Evolutionary conservation across 2,888 invertebrate genomes (phyloP), one percentile per base, ranked within the genome.

Genomic region (Drosophila tanythrix): DNA sequence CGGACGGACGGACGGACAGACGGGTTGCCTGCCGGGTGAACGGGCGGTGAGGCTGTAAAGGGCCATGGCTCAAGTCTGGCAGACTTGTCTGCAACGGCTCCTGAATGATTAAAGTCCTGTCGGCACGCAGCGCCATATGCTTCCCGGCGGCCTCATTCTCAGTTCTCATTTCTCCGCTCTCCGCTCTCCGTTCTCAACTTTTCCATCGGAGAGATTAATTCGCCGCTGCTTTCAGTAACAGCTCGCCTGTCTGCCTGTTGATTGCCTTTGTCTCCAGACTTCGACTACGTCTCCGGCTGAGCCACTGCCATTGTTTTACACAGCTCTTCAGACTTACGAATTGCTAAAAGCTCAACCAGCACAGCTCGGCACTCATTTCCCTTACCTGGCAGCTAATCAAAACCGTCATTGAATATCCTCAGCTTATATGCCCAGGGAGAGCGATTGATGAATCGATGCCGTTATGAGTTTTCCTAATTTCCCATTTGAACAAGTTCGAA

Each of bases 21-120:
- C 21, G 18, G 40, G 36, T 7, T 38, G 36, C 15, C 38, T 7
- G 13, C 7, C n/a, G 31, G 35, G 15, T 8, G 40, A 25, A 11
- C 38, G 36, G 13, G 21, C 25, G 31, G 25, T 15, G 21, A 43
- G 25, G 31, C 46, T 36, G 46, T 18, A 43, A 38, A 35, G 31
- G 27, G 46, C 50, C 29, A 40, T 35, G 58, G 40, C 62, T 33
- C 61, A 40, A 18, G 69, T 62, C 58, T 63, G 68, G 48, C 75
- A 76, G 70, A 70, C 74, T 77, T 64, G 80, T 74, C 70, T 76
- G 69, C 29, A 50, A n/a, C 21, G 31, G 48, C 56, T 69, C 46
- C 48, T 63, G 65, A 71, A 88, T 88, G 89, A 85, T 88, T 86
- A 88, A 90, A 77, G 87, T 83, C 83, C 87, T 88, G 87, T 80